Base-by-base conservation (phyloP, 2,888 invertebrate genomes). In the Xanthorhoe designata region DNA sequence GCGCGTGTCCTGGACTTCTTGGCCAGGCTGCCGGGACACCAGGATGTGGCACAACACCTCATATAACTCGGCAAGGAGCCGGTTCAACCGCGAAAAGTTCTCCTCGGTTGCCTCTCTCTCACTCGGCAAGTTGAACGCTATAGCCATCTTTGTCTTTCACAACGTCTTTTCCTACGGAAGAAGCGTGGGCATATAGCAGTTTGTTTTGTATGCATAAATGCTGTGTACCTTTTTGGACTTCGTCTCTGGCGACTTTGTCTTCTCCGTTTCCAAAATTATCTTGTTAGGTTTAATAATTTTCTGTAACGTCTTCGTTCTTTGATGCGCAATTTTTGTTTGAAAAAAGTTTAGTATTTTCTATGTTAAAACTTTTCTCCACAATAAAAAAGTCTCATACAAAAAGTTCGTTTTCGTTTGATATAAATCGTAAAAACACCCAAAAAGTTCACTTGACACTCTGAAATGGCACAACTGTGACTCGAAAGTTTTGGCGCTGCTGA, bases 71-170 rank as follows among this genome's bases (percentile, higher is more conserved):
- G 91, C 88, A 72, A 94, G 84, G 73, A 94, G 94, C 83, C 94
- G 92, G 88, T 94, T 94, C 88, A 94, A 86, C 73, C 94, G 88
- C 75, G 94, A 93, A 85, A 94, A 94, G 87, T 94, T 91, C 85
- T 94, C 94, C 84, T 94, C 94, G 54, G 92, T 83, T 72, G 94
- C 91, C 84, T 94, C 94, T 86, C 93, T 88, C 83, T 94, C 94
- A 78, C 94, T 90, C 77, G 94, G 94, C 79, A 94, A 82, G 87
- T 94, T 92, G 86, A 94, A 94, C 75, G 94, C 94, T 89, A 94
- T 94, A 81, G 94, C 94, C 94, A 94, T 94, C 88, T 89, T 89
- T 89, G 86, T 90, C 50, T 71, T 61, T 69, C 73, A 66, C 63
- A 65, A 71, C 66, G 70, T 73, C 87, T 86, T 89, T 90, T 90